These are phyloP conservation scores for Pomatorhinus ruficollis DNA, from an alignment of 2,113 vertebrate genomes.

Conservation along the genomic window DNA sequence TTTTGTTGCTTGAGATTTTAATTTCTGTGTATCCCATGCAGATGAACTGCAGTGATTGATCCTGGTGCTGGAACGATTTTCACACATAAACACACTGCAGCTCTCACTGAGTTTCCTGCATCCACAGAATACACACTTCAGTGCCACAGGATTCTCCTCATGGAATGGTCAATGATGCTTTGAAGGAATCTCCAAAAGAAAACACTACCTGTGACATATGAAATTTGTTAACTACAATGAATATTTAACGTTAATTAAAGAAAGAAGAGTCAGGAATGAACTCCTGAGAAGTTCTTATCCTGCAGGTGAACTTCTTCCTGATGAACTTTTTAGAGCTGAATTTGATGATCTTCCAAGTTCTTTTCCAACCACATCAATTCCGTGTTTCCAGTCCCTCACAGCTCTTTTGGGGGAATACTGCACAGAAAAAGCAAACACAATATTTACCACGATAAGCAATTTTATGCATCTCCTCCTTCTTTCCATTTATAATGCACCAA, in stretches of 20 bases:
- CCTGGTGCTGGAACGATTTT: not conserved
- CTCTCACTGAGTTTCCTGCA: not conserved
- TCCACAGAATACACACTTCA: accelerated
- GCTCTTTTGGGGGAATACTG: not conserved
- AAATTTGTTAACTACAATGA: not conserved
- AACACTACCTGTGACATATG: accelerated
- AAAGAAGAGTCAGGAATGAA: not conserved
- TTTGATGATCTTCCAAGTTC: not conserved
- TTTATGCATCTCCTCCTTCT: not conserved
- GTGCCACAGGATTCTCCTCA: no score
- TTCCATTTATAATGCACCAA: not conserved
- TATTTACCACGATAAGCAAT: not conserved
- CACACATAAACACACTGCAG: not conserved
- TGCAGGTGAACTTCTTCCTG: not conserved
- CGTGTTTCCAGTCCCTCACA: not conserved
- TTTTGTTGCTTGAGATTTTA: not conserved
- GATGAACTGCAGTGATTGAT: not conserved
- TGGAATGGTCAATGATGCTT: not conserved
- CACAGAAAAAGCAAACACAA: not conserved
- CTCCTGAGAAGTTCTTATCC: not conserved
- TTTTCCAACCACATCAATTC: not conserved
- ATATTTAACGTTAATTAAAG: not conserved
- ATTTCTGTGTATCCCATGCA: not conserved
- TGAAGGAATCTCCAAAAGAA: not conserved
- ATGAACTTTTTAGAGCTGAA: not conserved